Evolutionary conservation across 1,140 invertebrate species (phyloP), one percentile per base, ranked within the genome.

Genomic region (Ips typographus): DNA sequence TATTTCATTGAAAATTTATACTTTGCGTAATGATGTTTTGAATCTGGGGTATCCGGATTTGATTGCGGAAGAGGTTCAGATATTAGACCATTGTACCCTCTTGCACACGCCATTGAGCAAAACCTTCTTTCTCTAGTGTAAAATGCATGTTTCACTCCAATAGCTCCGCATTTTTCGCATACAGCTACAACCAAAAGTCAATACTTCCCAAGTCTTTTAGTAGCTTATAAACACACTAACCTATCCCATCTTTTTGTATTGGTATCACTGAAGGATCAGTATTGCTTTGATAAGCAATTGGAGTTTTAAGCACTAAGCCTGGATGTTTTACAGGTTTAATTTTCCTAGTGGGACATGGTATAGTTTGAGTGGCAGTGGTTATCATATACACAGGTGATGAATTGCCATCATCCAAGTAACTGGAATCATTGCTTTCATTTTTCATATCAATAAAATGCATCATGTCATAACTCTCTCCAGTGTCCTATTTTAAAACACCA

Each of bases 71-170:
- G 49, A 5, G 70, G 74, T 73, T 78, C 79, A 49, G 74, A 75
- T 5, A 76, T 78, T 56, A 80, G 63, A 62, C 83, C 82, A 55
- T 76, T 77, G 42, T 79, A 82, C 40, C 85, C 83, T 65, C 89
- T 82, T 2, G 90, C 90, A 81, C 91, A 93, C 7, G 88, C 85
- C 81, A 91, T 85, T 77, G 90, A 92, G 77, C 91, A 93, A 80
- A 90, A 92, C 69, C 89, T 83, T 73, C 93, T 85, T 72, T 93
- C 91, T 80, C 92, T 91, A 6, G 92, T 94, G 76, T 95, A 94
- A 81, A 95, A 95, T 2, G 92, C 91, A 81, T 94, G 91, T 80
- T 94, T 94, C 3, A 94, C 92, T 69, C 93, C 93, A 73, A 94
- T 92, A 41, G 91, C 90, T 59, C 93, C 93, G 82, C 93, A 95